Base-by-base conservation (phyloP, 2,797 vertebrate species). In the Poecile montanus region DNA sequence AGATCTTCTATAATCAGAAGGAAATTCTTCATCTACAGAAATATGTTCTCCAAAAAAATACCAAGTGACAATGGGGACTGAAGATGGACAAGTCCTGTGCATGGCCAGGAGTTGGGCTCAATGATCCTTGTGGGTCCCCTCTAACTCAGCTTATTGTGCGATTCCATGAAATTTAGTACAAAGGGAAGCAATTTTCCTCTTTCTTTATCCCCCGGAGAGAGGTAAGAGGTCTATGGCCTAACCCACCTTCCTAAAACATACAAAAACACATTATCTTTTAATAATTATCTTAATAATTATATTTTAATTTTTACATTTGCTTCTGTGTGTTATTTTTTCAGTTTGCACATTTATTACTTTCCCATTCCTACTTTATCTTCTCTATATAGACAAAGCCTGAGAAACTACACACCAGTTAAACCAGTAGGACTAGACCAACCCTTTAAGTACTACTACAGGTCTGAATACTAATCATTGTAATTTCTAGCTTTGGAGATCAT, bases 51-150 rank as follows among this genome's bases (percentile, higher is more conserved):
- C n/a, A 54, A 67, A 68, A 83, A 27, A 47, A 32, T 5, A 40
- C 2, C 13, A 72, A 56, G 20, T 29, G 56, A 60, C 72, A 53
- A 26, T 4, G 15, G 54, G 12, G 45, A 85, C 50, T 42, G 48
- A 83, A 58, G 61, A 84, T 3, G 5, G 77, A 51, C 20, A 89
- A 26, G 14, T 34, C 56, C 11, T 54, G 11, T 2, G 7, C 40
- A 70, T 0, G 0, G 48, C 14, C 30, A 62, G 29, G n/a, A 61
- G 16, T 0, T 54, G 48, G 34, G 34, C 16, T 48, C 34, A 47
- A 21, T 34, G 30, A 56, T 40, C 65, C 21, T 25, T n/a, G 5
- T 25, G 29, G 34, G 25, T 30, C 34, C 34, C 34, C 47, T 70
- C 34, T 40, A 40, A 45, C 16, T 30, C 42, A 54, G 34, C 16